Percentiles rank a stretch among this genome's conserved stretches.
Conservation (phyloP, 2,113 vertebrate genomes). For the Otis tarda region DNA sequence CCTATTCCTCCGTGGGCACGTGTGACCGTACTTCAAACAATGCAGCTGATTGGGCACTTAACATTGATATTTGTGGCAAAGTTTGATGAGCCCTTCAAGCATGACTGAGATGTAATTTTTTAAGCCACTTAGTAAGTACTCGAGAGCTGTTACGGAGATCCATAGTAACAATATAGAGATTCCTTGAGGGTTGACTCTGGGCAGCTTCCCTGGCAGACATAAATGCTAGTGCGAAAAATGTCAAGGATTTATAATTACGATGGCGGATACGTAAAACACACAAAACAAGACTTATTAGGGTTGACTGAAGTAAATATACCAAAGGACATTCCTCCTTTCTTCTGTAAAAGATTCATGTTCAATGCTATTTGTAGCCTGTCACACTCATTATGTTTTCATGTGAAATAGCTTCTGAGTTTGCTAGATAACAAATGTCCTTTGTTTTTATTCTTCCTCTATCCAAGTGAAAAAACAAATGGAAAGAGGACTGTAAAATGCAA, state of each 20-base stretch:
- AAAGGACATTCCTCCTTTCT: slow-evolving; percentile 53
- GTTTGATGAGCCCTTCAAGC: slow-evolving; percentile 56
- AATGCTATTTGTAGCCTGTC: slow-evolving; percentile 56
- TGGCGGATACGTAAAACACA: slow-evolving; percentile 60
- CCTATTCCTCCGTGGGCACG: neutral
- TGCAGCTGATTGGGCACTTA: slow-evolving; percentile 67
- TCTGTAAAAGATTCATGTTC: slow-evolving; percentile 27
- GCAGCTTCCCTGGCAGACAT: slow-evolving; percentile 57
- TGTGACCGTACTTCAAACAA: slow-evolving; percentile 57
- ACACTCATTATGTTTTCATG: slow-evolving; percentile 52
- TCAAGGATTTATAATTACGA: slow-evolving; percentile 79
- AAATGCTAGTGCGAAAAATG: slow-evolving; percentile 71
- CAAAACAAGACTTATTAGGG: slow-evolving; percentile 55
- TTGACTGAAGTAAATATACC: slow-evolving; percentile 63
- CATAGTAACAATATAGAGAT: slow-evolving; percentile 59
- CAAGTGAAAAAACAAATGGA: neutral
- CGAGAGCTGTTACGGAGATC: slow-evolving; percentile 48
- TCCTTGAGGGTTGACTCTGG: slow-evolving; percentile 59
- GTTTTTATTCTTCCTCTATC: slow-evolving; percentile 21
- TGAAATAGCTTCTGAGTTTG: slow-evolving; percentile 54
- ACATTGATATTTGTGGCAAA: slow-evolving; percentile 60
- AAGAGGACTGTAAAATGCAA: neutral
- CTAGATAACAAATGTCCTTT: slow-evolving; percentile 59
- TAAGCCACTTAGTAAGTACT: slow-evolving; percentile 66
- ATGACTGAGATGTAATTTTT: slow-evolving; percentile 62